A percentile compares a stretch with the other conserved stretches of the same genome.
Conservation (phyloP, 2,113 vertebrate species). For the Silurus meridionalis region DNA sequence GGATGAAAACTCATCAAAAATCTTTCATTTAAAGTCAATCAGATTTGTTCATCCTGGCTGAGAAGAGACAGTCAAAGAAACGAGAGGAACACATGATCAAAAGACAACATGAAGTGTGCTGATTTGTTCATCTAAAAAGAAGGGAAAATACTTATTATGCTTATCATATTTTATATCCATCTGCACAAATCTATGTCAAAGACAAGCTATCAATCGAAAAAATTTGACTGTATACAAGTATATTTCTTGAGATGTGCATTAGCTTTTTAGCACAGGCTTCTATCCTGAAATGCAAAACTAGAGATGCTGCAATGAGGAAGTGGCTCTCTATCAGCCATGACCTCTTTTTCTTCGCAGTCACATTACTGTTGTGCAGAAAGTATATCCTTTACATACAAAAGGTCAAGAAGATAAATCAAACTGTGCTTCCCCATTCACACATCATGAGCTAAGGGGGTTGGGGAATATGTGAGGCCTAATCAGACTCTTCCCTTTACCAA, state of each 20-base stretch:
- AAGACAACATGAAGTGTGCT: slow-evolving; percentile 28
- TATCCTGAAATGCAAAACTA: neutral
- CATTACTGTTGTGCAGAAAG: slow-evolving; percentile 67
- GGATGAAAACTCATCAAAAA: slow-evolving; percentile 6
- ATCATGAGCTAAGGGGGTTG: slow-evolving; percentile 68
- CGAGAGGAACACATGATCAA: slow-evolving; percentile 26
- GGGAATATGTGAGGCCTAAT: slow-evolving; percentile 65
- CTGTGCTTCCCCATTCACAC: slow-evolving; percentile 67
- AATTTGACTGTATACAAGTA: neutral
- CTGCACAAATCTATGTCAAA: neutral
- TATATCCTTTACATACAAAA: slow-evolving; percentile 78
- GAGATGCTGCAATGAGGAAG: neutral
- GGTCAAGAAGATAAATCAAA: slow-evolving; percentile 79
- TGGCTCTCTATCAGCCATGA: slow-evolving; percentile 67
- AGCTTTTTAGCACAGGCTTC: neutral
- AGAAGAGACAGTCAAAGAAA: slow-evolving; percentile 11
- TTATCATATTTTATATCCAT: neutral
- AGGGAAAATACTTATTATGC: slow-evolving; percentile 8
- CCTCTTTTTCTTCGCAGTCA: slow-evolving; percentile 73
- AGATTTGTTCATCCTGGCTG: slow-evolving; percentile 18
- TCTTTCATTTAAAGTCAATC: slow-evolving; percentile 46
- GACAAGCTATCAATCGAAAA: neutral
- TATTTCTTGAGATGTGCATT: neutral
- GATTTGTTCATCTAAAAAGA: slow-evolving; percentile 28
- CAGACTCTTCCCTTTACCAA: slow-evolving; percentile 61